Base-by-base conservation (phyloP, 2,888 invertebrate genomes). In the Pilophorus perplexus region DNA sequence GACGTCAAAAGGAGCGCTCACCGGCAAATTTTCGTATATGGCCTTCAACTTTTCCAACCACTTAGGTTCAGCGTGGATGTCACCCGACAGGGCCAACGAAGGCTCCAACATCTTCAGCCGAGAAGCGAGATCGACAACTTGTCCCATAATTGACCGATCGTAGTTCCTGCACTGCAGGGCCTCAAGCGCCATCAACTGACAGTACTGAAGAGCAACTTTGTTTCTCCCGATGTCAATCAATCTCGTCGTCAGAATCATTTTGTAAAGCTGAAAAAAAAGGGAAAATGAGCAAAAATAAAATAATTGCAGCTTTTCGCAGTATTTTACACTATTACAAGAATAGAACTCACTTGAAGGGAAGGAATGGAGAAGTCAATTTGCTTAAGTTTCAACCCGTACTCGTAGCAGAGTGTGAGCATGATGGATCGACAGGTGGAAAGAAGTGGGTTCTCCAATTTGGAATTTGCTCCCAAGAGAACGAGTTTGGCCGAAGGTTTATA, bases 361-460 rank as follows among this genome's bases (percentile, higher is more conserved):
- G 84, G 80, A 67, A 94, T 82, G 48, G 83, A 82, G 76, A 87
- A 90, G 62, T 84, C 82, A 20, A 85, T 83, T 75, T 87, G 88
- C 71, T 86, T 88, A 55, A 96, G 81, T 68, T 88, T 86, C 71
- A 89, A 83, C 3, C 94, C 95, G 77, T 93, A 97, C 78, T 96
- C 96, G 77, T 93, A 96, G 68, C 96, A 87, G 80, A 96, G 95
- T 0, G 96, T 96, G 79, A 94, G 89, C 80, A 95, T 90, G 69
- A 96, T 88, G 20, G 94, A 91, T 75, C 88, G 87, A 75, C 88
- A 87, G 62, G 83, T 85, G 40, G 89, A 88, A 76, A 92, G 88
- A 74, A 84, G 82, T 16, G 76, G 76, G 74, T 88, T 87, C 1
- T 82, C 74, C 73, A 81, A 79, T 67, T 83, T 81, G 70, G 88